A percentile compares a stretch with the other conserved stretches of the same genome.
Evolutionary conservation across 2,888 invertebrate species (phyloP).

Genomic region (Temnothorax unifasciatus): DNA sequence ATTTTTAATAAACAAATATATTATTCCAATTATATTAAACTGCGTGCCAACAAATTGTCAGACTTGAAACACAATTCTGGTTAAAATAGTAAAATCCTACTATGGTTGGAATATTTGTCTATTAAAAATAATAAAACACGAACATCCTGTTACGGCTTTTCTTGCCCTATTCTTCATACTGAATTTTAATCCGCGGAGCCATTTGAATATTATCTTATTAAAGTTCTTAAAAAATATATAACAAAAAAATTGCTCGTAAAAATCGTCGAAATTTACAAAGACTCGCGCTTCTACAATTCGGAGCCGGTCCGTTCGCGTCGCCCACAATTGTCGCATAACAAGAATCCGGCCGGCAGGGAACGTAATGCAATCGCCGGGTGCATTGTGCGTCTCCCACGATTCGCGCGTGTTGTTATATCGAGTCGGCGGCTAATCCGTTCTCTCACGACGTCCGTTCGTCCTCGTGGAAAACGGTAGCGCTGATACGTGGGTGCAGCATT

Average conservation of each 20-base stretch:
- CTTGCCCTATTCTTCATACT: too few species aligned
- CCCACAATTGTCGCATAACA: slow-evolving; percentile 43
- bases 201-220: too few species aligned
- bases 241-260: neutral
- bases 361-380: slow-evolving; percentile 48
- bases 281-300: neutral
- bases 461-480: slow-evolving; percentile 72
- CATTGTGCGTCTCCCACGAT: slow-evolving; percentile 55
- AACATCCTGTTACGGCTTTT: too few species aligned
- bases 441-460: slow-evolving; percentile 47
- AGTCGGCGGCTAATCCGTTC: slow-evolving; percentile 43
- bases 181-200: too few species aligned
- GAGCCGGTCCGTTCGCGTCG: slow-evolving; percentile 13
- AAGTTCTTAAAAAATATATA: neutral
- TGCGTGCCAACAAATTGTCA: too few species aligned
- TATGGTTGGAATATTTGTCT: too few species aligned
- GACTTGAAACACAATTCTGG: too few species aligned
- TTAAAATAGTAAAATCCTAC: too few species aligned
- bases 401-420: slow-evolving; percentile 30
- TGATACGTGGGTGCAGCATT: slow-evolving; percentile 76
- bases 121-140: too few species aligned
- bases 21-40: too few species aligned
- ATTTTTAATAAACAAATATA: too few species aligned
- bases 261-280: neutral
- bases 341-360: slow-evolving; percentile 33